Evolutionary conservation across 2,113 vertebrate species (phyloP).

Genomic region (Onychostruthus taczanowskii): DNA sequence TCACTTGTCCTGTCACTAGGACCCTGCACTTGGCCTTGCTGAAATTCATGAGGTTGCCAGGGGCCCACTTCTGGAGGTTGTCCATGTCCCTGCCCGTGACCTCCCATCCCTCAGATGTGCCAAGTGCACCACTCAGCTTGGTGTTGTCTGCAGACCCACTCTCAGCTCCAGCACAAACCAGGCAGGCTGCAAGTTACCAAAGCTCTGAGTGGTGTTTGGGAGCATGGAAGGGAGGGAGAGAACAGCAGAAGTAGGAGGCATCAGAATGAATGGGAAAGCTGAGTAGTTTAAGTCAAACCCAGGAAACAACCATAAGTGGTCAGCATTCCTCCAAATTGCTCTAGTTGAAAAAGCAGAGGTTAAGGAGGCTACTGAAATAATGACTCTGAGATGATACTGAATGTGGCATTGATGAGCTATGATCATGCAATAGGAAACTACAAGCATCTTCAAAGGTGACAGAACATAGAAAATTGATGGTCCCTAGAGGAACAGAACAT

Average conservation of each 20-base stretch:
- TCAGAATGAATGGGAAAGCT: background rate
- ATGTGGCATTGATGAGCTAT: background rate
- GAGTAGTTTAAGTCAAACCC: background rate
- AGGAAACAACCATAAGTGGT: background rate
- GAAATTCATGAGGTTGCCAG: background rate
- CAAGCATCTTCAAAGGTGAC: background rate
- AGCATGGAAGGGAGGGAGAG: background rate
- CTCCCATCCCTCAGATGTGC: rapidly evolving
- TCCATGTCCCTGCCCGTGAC: background rate
- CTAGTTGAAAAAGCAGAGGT: background rate
- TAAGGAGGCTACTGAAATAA: background rate
- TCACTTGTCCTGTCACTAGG: background rate
- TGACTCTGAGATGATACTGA: background rate
- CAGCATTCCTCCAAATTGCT: background rate
- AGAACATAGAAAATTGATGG: background rate
- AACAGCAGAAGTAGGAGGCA: background rate
- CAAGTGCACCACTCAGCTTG: background rate
- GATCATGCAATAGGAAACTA: background rate
- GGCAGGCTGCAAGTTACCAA: background rate
- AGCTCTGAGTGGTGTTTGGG: background rate
- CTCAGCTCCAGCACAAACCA: background rate
- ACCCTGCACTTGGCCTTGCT: background rate
- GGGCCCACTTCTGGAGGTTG: background rate
- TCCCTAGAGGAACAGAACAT: background rate
- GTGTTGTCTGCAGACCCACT: background rate